Conservation (phyloP, 1,140 invertebrate species). For the Philopotamus ludificatus region DNA sequence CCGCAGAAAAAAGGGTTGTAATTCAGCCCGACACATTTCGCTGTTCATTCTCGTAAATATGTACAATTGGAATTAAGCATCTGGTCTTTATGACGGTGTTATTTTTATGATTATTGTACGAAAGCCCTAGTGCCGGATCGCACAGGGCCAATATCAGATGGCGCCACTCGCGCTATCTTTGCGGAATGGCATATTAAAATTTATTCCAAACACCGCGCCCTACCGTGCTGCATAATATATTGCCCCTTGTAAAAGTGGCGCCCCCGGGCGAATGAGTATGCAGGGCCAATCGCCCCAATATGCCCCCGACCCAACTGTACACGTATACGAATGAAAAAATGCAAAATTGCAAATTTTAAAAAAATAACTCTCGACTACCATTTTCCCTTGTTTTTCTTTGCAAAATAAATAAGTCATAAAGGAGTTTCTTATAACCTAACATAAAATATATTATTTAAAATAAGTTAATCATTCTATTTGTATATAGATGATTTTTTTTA, state of each 20-base stretch:
- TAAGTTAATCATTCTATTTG: no score
- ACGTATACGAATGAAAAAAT: no score
- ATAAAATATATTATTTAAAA: no score
- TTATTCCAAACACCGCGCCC: slow-evolving; percentile 22
- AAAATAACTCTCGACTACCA: no score
- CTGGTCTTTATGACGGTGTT: slow-evolving; percentile 29
- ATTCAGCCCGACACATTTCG: not conserved
- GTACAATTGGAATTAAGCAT: slow-evolving; percentile 18
- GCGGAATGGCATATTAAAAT: slow-evolving; percentile 35
- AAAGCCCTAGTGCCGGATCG: not conserved
- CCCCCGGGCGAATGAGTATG: no score
- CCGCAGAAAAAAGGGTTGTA: not conserved
- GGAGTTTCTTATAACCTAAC: no score
- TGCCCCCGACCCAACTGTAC: no score
- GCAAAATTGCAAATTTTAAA: no score
- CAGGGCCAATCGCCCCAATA: no score
- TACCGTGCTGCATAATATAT: not conserved
- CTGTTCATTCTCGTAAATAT: slow-evolving; percentile 6
- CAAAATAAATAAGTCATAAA: no score
- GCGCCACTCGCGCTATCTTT: slow-evolving; percentile 28
- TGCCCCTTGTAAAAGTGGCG: not conserved
- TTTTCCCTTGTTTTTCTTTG: no score
- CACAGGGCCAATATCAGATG: slow-evolving; percentile 31
- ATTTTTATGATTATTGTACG: slow-evolving; percentile 29
- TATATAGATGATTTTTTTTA: no score